Base-by-base conservation (phyloP, 2,888 invertebrate species). In the Diloba caeruleocephala region DNA sequence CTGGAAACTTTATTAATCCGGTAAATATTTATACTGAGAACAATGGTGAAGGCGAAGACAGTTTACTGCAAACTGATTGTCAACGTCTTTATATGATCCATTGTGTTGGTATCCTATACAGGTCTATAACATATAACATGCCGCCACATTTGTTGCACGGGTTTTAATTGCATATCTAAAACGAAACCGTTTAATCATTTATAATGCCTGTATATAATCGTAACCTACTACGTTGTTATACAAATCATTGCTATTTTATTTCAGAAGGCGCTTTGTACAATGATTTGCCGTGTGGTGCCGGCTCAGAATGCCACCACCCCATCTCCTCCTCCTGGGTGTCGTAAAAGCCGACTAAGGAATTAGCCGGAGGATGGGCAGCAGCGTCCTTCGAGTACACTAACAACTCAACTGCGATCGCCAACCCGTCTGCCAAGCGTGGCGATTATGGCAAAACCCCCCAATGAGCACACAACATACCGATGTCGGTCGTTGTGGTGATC, bases 1-100 rank as follows among this genome's bases (percentile, higher is more conserved):
- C 79, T 82, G 73, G 89, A 88, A 86, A 89, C 87, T 88, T 84
- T 81, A 83, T 78, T 78, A 84, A 86, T 84, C 82, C 84, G 81
- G 73, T 84, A 85, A 84, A 75, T 73, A 73, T 72, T 76, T 64
- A 53, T 52, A 44, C 53, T 26, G 29, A 64, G 78, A 88, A 90
- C 90, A 90, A 90, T 89, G 76, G 81, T 45, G 57, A 66, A 58
- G 74, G 69, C 50, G 54, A 65, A 62, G 65, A 70, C 54, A 53
- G 65, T 57, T 74, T 68, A 76, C 71, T 71, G 72, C 71, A 74
- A 74, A 75, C 57, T 56, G 37, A 55, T 63, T 58, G 58, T 38
- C 51, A 52, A 57, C 52, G 32, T 39, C 33, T 46, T 57, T 15
- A 52, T 63, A 55, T 60, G 31, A 54, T 50, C 45, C 53, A 50